Base-by-base conservation (phyloP, 2,113 vertebrate genomes). In the Callithrix jacchus region DNA sequence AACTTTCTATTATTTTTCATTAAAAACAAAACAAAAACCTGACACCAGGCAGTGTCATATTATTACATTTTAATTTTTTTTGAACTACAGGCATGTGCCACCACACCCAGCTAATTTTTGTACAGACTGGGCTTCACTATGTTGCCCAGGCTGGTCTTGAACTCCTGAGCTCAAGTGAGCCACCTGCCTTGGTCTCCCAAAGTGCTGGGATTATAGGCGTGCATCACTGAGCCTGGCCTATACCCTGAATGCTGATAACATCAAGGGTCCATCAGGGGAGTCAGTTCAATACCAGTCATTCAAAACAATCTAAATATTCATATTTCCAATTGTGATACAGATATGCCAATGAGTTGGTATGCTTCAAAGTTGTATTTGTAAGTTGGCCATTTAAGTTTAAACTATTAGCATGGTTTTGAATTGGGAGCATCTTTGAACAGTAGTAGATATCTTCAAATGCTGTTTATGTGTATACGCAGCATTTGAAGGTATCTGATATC, bases 1-100 rank as follows among this genome's bases (percentile, higher is more conserved):
- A 93, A 84, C 10, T 54, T 96, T 83, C 77, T 54, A 37, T 87
- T 76, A 74, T 81, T 89, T 87, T 89, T 86, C 64, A 86, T 80
- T 40, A 40, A 90, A 94, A 96, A 54, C 5, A 16, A 80, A 87
- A 64, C 27, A 37, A 61, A 84, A 30, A 52, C 18, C 21, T 85
- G 89, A 83, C 82, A 42, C 21, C 18, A 45, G 40, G 64, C 25
- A 90, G 92, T 52, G 20, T 6, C 32, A 61, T 7, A 42, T 13
- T 21, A 42, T 35, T 45, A 64, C 2, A 89, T 56, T 21, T 45
- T 58, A 23, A 23, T 64, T 61, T 64, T 64, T 64, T 64, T 64
- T 13, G 2, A 27, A 64, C 61, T 14, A 64, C 27, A 64, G 61
- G 27, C 11, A 32, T 64, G 27, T 64, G 61, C 61, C 61, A 64